Base-by-base conservation (phyloP, 2,113 vertebrate genomes). In the Hydrochoerus hydrochaeris region DNA sequence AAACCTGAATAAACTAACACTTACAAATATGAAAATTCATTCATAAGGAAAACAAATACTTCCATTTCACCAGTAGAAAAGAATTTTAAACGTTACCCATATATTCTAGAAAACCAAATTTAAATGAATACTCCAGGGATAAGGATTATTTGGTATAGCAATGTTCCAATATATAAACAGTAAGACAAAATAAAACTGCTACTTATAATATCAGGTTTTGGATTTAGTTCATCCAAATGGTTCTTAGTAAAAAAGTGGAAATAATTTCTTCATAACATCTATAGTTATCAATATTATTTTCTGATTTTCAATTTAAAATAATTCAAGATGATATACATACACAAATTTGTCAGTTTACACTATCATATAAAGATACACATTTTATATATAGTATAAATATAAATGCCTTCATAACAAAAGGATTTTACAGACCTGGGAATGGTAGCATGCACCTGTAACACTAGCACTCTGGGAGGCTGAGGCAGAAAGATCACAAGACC, bases 271-370 rank as follows among this genome's bases (percentile, higher is more conserved):
- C 97, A 95, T 99, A 99, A 99, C 98, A 98, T 99, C 98, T 98
- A 99, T 97, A 99, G 98, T 99, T 99, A 98, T 98, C 98, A 99
- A 99, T 98, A 98, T 98, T 99, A 99, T 98, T 99, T 99, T 98
- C 98, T 97, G 99, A 99, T 99, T 99, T 99, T 99, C 99, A 99
- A 99, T 99, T 99, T 99, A 99, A 99, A 99, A 99, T 99, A 99
- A 98, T 99, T 99, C 98, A 99, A 99, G 98, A 99, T 99, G 99
- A 99, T 98, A 98, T 99, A 99, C 99, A 98, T 99, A 99, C 99
- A 99, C 95, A 99, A 99, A 98, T 98, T 98, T 99, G 99, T 99
- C 99, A 99, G 98, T 98, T 98, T 98, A 99, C 99, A 99, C 98
- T 98, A 98, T 98, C 99, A 98, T 98, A 99, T 98, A 99, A 99